Evolutionary conservation across 2,797 vertebrate species (phyloP), one percentile per base, ranked within the genome.

Genomic region (Karalla daura): DNA sequence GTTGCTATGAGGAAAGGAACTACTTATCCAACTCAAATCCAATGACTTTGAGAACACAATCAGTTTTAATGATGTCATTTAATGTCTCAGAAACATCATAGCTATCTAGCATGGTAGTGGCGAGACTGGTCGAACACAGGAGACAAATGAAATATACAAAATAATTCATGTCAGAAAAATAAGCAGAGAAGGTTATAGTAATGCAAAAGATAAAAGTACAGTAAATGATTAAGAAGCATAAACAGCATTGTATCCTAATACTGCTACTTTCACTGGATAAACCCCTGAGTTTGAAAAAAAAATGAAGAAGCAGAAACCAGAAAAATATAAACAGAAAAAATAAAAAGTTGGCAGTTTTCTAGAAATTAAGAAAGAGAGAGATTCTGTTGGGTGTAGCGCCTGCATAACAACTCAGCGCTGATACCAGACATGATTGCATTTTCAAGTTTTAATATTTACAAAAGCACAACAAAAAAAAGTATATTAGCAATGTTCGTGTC

Each of bases 361-460:
- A 91, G 52, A 83, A 79, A 80, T 74, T 74, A 85, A 90, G 75
- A 83, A 87, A n/a, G 49, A 78, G 51, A 83, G 28, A 81, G 50
- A 87, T 76, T 80, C 44, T 75, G 77, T 73, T 67, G 69, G 56
- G 63, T 78, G 71, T 68, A 70, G 72, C 21, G 70, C 28, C 76
- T 75, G 83, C 18, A 43, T 87, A 77, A 72, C 76, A 84, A 73
- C 74, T 70, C 68, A 35, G 41, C 11, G 78, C 74, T 64, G 72
- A 69, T 69, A 71, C 65, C 88, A 88, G 81, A 89, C 74, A 61
- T 80, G 80, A 86, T 92, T 87, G 86, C 70, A 84, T 88, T 85
- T 92, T 92, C 87, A 92, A 89, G 86, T 86, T 90, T 86, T 83
- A 80, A 90, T 92, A 93, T 92, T 92, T 92, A 93, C 89, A 91